Evolutionary conservation across 2,888 invertebrate genomes (phyloP), one percentile per base, ranked within the genome.

Genomic region (Aspidiotus rigidus): DNA sequence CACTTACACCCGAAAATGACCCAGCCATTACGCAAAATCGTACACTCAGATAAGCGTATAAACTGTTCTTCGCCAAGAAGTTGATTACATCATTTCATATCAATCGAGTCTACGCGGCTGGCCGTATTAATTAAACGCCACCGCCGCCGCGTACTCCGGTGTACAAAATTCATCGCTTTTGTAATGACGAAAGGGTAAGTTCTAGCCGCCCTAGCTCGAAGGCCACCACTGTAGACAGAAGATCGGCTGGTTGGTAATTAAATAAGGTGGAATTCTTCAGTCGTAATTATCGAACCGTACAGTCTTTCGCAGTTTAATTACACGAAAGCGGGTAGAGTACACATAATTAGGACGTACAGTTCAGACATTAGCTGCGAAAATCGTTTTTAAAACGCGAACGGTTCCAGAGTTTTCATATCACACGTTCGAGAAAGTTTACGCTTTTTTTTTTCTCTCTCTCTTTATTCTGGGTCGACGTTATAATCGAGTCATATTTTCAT

Each of bases 31-130:
- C n/a, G 2, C 49, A 49, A 49, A 49, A 49, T 49, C 49, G 49
- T n/a, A 11, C n/a, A 49, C n/a, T 6, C 49, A 49, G 49, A 49
- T 49, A 49, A 49, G 49, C 49, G 49, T 49, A 49, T 49, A 49
- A 49, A 49, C 49, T 49, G 49, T 49, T 49, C 11, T 49, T n/a
- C n/a, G 49, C n/a, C 49, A n/a, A 49, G 49, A 49, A 49, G 11
- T 49, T 49, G 49, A 49, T 49, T 49, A 49, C 49, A n/a, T 49
- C 49, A 49, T 49, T 49, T 49, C 49, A 49, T 49, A 49, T 49
- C 49, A 49, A 49, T 49, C 49, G 49, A 13, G n/a, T n/a, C 49
- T 11, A 49, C n/a, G 28, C 28, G 28, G 28, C 28, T 28, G 28
- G 28, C n/a, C 49, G 49, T n/a, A 49, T 49, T 49, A 49, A 49